A percentile compares a stretch with the other conserved stretches of the same genome.
Evolutionary conservation across 2,797 vertebrate genomes (phyloP).

Genomic region (Podargus strigoides): DNA sequence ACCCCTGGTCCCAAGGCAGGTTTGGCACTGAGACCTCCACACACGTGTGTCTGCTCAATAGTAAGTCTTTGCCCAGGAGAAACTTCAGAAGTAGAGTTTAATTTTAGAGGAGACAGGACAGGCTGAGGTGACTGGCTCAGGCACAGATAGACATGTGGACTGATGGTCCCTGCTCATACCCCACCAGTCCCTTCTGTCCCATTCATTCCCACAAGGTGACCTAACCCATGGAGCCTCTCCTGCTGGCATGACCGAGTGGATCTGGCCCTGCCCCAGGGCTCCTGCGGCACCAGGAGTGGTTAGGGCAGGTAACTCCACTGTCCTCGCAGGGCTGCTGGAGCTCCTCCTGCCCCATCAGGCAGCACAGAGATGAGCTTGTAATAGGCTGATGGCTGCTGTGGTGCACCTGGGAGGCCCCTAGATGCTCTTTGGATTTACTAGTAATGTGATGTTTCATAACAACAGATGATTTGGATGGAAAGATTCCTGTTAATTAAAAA

Average conservation of each 20-base stretch:
- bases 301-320: background rate
- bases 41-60: fast-evolving
- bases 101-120: background rate
- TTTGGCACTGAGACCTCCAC: background rate
- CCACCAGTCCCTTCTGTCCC: background rate
- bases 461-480: background rate
- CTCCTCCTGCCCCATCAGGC: background rate
- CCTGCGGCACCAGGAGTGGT: too few relatives aligned
- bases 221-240: background rate
- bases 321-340: background rate
- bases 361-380: background rate
- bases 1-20: background rate
- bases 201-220: fast-evolving
- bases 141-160: fast-evolving
- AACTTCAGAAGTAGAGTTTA: fast-evolving
- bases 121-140: background rate
- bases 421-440: background rate
- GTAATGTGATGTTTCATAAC: background rate
- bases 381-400: background rate
- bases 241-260: fast-evolving
- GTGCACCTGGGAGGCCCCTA: background rate
- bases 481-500: background rate
- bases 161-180: background rate
- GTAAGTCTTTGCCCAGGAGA: background rate
- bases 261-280: background rate